These are phyloP conservation scores for Cyrtodaria siliqua DNA, from an alignment of 2,888 invertebrate species.

Conservation along the genomic window DNA sequence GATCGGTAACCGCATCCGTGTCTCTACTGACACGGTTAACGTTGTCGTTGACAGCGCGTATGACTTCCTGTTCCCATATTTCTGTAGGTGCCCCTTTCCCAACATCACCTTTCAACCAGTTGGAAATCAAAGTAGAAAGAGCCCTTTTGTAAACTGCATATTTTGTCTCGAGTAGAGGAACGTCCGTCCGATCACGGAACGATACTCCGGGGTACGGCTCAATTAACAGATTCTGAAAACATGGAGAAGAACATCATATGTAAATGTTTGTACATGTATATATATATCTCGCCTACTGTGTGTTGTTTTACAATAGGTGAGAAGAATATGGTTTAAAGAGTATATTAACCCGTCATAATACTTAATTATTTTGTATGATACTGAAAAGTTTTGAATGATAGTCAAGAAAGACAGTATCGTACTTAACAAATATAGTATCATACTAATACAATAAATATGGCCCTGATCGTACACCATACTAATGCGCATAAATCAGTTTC, in stretches of 20 bases:
- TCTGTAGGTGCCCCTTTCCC: slow-evolving; percentile 45
- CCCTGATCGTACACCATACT: too few relatives aligned
- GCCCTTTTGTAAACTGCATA: slow-evolving; percentile 1
- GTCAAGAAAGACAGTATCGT: too few relatives aligned
- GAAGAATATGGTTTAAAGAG: too few relatives aligned
- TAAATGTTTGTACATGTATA: too few relatives aligned
- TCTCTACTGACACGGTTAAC: background rate
- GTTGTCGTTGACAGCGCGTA: slow-evolving; percentile 24
- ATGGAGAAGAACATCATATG: background rate
- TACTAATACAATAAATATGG: too few relatives aligned
- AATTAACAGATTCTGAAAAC: background rate
- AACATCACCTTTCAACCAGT: slow-evolving; percentile 48
- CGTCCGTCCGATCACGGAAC: background rate
- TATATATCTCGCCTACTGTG: too few relatives aligned
- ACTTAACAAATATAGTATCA: too few relatives aligned
- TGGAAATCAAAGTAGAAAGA: slow-evolving; percentile 9
- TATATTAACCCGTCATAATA: too few relatives aligned
- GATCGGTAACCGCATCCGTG: background rate
- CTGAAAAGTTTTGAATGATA: too few relatives aligned
- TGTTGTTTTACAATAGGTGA: too few relatives aligned
- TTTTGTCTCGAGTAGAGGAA: slow-evolving; percentile 4
- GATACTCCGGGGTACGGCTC: background rate
- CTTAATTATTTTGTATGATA: too few relatives aligned
- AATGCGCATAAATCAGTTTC: too few relatives aligned
- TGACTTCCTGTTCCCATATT: slow-evolving; percentile 28